Evolutionary conservation across 2,888 invertebrate genomes (phyloP).

Genomic region (Heliconius ethilla): DNA sequence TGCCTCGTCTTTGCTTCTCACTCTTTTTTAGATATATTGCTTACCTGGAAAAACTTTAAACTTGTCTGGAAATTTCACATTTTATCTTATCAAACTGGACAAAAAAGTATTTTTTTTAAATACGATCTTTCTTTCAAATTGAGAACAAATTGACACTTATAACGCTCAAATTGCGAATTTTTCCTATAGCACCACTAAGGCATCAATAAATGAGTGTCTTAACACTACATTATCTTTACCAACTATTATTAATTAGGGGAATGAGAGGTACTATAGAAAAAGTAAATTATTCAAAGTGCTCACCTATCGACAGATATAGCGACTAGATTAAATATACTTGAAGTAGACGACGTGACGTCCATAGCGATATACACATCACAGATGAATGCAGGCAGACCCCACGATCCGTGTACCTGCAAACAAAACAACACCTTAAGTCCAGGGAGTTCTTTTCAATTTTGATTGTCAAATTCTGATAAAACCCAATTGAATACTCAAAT

Average conservation of each 20-base stretch:
- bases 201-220: background rate
- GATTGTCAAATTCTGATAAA: conserved; percentile 41
- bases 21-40: background rate
- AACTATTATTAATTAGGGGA: background rate
- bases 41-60: too few relatives aligned
- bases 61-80: too few relatives aligned
- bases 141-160: background rate
- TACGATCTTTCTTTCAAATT: background rate
- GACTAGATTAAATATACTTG: conserved; percentile 98
- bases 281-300: conserved; percentile 55
- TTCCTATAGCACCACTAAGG: background rate
- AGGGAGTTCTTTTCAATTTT: conserved; percentile 27
- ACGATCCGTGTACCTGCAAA: conserved; percentile 90
- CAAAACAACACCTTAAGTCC: conserved; percentile 39
- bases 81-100: too few relatives aligned
- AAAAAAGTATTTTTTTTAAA: background rate
- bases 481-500: conserved; percentile 34
- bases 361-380: conserved; percentile 99
- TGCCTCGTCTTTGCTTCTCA: too few relatives aligned
- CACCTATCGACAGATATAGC: conserved; percentile 99
- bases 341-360: conserved; percentile 98
- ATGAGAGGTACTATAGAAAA: background rate
- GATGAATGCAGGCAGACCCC: conserved; percentile 94
- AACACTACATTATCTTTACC: background rate
- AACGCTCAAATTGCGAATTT: background rate